Evolutionary conservation across 2,797 vertebrate species (phyloP), one percentile per base, ranked within the genome.

Genomic region (Platyrinchus mystaceus): DNA sequence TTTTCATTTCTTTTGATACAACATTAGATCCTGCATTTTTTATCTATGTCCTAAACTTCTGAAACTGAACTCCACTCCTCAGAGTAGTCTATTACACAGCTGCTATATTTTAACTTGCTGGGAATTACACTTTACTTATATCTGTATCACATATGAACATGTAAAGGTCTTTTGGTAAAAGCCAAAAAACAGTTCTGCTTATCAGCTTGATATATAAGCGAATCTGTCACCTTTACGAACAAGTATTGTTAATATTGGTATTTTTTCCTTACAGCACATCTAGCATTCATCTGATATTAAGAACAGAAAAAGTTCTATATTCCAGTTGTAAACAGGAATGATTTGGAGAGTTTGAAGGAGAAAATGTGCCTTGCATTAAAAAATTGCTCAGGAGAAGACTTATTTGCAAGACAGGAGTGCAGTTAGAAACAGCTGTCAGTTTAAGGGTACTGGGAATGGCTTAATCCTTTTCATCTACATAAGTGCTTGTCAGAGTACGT

Each of bases 341-440:
- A 84, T 67, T 66, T 2, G 1, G 34, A 62, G 55, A 75, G n/a
- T 76, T 55, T 59, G 63, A 87, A 44, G 66, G 62, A 39, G 89
- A 92, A n/a, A 74, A 60, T 6, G 22, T 50, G 32, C 52, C 34
- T 66, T 58, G 56, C 49, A 39, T 70, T 85, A 76, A 62, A 74
- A 74, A 60, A 62, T 46, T 41, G 16, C n/a, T 85, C 21, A 56
- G 52, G 18, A 76, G 41, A 76, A 56, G 20, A 47, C 17, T 60
- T 34, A 11, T 2, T 5, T 46, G 26, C 1, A 1, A n/a, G 64
- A 47, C 39, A 59, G 0, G 13, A 89, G 39, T 0, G 1, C 22
- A 43, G 62, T 80, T 56, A 60, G 71, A 23, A 87, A 64, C 81
- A 94, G 71, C 44, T 94, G 84, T 64, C 69, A 56, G 64, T 82